Percentiles rank a stretch among this genome's conserved stretches.
These are phyloP conservation scores for Bilobella aurantiaca DNA, from an alignment of 1,140 invertebrate species.

Conservation along the genomic window DNA sequence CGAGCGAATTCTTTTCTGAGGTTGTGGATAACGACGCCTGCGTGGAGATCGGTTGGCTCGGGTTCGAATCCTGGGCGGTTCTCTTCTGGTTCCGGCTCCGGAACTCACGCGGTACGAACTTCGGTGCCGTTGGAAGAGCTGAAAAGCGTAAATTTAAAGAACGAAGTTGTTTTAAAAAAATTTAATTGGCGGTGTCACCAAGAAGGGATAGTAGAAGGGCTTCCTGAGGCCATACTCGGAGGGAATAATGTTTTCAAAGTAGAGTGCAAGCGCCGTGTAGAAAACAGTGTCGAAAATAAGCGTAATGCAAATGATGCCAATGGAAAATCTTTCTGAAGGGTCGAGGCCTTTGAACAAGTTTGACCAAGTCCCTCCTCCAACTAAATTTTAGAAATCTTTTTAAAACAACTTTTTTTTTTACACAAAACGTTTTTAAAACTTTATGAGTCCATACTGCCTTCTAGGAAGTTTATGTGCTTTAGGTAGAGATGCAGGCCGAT, in stretches of 20 bases:
- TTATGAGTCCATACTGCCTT: no score
- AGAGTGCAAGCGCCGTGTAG: constrained; percentile 9
- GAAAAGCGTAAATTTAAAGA: not conserved
- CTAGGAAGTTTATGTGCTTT: no score
- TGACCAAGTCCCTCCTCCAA: constrained; percentile 2
- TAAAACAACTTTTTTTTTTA: no score
- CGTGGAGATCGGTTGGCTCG: not conserved
- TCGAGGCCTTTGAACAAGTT: constrained; percentile 21
- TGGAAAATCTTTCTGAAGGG: constrained; percentile 5
- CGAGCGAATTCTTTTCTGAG: constrained; percentile 16
- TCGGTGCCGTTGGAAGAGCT: not conserved
- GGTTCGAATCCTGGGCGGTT: constrained; percentile 4
- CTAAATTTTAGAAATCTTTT: no score
- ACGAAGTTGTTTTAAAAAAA: not conserved
- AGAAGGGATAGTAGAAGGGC: constrained; percentile 21
- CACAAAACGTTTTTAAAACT: no score
- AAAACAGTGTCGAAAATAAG: constrained; percentile 12
- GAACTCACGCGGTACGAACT: not conserved
- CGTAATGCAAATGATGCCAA: constrained; percentile 7
- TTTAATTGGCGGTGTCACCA: constrained; percentile 1
- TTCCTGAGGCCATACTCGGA: constrained; percentile 14
- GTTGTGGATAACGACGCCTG: constrained; percentile 10
- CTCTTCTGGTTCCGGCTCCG: not conserved
- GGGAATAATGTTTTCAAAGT: constrained; percentile 18
- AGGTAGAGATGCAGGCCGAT: no score